phyloP scores from a whole-genome alignment of 2,888 invertebrate species.

The Nemotelus nigrinus region DNA sequence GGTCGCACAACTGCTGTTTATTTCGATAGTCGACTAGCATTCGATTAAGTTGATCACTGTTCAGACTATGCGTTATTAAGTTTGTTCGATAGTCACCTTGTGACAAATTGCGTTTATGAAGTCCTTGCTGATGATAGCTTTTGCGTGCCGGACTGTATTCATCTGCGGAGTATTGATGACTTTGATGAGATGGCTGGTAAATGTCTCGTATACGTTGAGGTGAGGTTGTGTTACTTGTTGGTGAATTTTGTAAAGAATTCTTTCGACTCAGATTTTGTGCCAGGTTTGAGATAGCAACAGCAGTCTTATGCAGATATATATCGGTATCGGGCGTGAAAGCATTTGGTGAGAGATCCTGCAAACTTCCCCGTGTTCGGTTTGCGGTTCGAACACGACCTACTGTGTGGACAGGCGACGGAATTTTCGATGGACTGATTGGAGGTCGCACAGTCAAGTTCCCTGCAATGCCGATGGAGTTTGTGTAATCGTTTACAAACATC shows the following conservation, averaged over 20 bases:
- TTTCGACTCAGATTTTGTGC: constrained; percentile 61
- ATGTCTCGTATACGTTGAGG: constrained; percentile 42
- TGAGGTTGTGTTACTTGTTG: constrained; percentile 48
- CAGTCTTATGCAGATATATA: constrained; percentile 69
- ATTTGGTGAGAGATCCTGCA: constrained; percentile 54
- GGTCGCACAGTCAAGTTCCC: constrained; percentile 53
- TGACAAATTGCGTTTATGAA: constrained; percentile 54
- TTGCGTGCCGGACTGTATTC: constrained; percentile 61
- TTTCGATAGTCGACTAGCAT: constrained; percentile 51
- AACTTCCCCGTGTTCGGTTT: constrained; percentile 62
- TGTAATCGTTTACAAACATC: constrained; percentile 9
- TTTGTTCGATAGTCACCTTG: constrained; percentile 52
- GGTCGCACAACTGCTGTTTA: constrained; percentile 51
- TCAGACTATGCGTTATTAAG: constrained; percentile 64
- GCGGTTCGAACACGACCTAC: constrained; percentile 67
- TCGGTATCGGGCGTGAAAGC: constrained; percentile 61
- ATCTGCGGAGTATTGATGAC: constrained; percentile 57
- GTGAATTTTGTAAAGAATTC: constrained; percentile 61
- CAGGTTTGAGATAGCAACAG: constrained; percentile 60
- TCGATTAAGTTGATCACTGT: constrained; percentile 53
- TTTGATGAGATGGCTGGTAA: constrained; percentile 52
- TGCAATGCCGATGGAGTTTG: constrained; percentile 8
- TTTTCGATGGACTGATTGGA: constrained; percentile 73
- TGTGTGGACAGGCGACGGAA: constrained; percentile 81
- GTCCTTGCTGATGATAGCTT: constrained; percentile 50